Evolutionary conservation across 1,140 invertebrate species (phyloP), one percentile per base, ranked within the genome.

Genomic region (Hycleus cichorii): DNA sequence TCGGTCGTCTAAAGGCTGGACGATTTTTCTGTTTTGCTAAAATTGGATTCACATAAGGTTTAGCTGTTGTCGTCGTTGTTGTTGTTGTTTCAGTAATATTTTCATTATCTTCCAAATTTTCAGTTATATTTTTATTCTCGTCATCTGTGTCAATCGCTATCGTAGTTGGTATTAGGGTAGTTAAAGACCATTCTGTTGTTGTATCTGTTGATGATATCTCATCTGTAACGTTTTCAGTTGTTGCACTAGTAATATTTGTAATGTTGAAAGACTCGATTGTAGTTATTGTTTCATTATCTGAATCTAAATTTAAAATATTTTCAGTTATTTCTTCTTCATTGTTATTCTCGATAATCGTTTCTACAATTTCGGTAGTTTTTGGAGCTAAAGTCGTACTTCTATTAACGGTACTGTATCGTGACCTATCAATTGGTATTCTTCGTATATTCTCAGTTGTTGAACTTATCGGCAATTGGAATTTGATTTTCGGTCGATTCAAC

Each of bases 191-290:
- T 18, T 18, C 18, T 18, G 18, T 18, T 18, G 18, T 18, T 18
- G 18, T 18, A 18, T 18, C 18, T 18, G 18, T 18, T 18, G 18
- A 32, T 32, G 32, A 5, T 32, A 7, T 7, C 42, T 47, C 49
- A 3, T 39, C 48, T 39, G 44, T 52, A 27, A 40, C 10, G 50
- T 27, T 42, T 57, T 61, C 54, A 42, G 49, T 51, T 54, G 43
- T 32, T 12, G 32, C 0, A 32, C 4, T 5, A 1, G 32, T 7
- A 32, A 32, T 4, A 4, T 32, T 32, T 32, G 32, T 32, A 32
- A 5, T 0, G 1, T 32, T 32, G 32, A 5, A 32, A 7, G 32
- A 32, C 7, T 32, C 32, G 0, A 3, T 32, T 32, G 32, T 3
- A 32, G 32, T 7, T 32, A 5, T 7, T 32, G 32, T 32, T 32